Base-by-base conservation (phyloP, 2,888 invertebrate species). In the Caprella mutica region DNA sequence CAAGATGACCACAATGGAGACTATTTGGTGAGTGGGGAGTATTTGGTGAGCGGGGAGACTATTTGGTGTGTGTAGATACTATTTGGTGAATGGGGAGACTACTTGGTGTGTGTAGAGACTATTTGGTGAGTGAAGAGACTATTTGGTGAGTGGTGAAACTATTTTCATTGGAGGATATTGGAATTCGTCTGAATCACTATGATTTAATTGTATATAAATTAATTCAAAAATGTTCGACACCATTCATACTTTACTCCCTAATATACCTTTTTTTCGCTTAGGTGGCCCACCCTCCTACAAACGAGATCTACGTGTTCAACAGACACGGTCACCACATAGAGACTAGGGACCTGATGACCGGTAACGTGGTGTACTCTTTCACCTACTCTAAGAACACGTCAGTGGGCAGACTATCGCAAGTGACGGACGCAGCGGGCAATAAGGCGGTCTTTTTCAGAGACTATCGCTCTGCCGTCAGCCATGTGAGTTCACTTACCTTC, bases 271-370 rank as follows among this genome's bases (percentile, higher is more conserved):
- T 17, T 38, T 17, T 38, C 19, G 14, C 9, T 17, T 44, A 90
- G 71, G 91, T 97, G 68, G 87, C 91, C 2, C 91, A 88, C 71
- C 88, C 93, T 39, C 88, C 91, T 14, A 86, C 90, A 1, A 88
- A 91, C 66, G 96, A 97, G 75, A 81, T 93, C 61, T 92, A 91
- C 70, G 86, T 91, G 1, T 92, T 92, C 73, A 92, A 92, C 74
- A 81, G 88, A 26, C 92, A 91, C 70, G 97, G 98, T 1, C 96
- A 96, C 72, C 98, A 98, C 73, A 86, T 90, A 27, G 85, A 86
- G 27, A 96, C 96, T 2, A 88, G 87, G 72, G 93, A 94, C 73
- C 76, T 94, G 59, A 86, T 94, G 48, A 94, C 94, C 14, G 91
- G 88, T 48, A 89, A 90, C 74, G 86, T 86, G 5, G 80, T 92